phyloP scores from a whole-genome alignment of 2,113 vertebrate species.

The Micronycteris hirsuta region DNA sequence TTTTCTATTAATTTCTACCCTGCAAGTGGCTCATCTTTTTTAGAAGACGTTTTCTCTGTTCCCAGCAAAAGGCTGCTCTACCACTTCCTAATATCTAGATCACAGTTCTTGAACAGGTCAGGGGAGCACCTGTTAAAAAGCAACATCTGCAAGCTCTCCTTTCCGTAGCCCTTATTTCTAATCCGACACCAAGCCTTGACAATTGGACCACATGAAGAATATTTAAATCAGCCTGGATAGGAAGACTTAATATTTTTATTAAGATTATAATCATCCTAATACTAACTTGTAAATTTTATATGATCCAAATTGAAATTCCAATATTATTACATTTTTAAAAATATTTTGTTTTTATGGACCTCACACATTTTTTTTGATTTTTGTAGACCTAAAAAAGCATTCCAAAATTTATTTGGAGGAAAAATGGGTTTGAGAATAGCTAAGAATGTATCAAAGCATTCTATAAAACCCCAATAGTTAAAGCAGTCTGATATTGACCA shows the following conservation, averaged over 20 bases:
- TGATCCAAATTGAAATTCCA: not conserved
- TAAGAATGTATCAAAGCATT: not conserved
- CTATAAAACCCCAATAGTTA: not conserved
- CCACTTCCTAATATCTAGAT: not conserved
- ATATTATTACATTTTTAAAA: too few relatives aligned
- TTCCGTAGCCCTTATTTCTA: not conserved
- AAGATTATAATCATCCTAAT: not conserved
- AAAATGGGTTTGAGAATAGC: not conserved
- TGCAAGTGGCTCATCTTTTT: not conserved
- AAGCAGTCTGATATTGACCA: not conserved
- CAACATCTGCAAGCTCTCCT: not conserved
- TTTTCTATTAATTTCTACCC: not conserved
- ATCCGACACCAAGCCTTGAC: not conserved
- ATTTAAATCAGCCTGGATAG: not conserved
- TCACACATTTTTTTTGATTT: not conserved
- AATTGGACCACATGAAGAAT: not conserved
- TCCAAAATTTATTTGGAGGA: slow-evolving; percentile 12
- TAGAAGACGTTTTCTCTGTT: not conserved
- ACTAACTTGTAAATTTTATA: not conserved
- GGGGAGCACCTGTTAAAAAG: not conserved
- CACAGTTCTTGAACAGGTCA: not conserved
- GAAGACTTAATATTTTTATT: not conserved
- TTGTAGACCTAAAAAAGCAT: not conserved
- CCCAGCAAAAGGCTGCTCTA: not conserved
- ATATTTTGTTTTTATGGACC: not conserved